phyloP scores from a whole-genome alignment of 2,888 invertebrate species.

The Phengaris alcon region DNA sequence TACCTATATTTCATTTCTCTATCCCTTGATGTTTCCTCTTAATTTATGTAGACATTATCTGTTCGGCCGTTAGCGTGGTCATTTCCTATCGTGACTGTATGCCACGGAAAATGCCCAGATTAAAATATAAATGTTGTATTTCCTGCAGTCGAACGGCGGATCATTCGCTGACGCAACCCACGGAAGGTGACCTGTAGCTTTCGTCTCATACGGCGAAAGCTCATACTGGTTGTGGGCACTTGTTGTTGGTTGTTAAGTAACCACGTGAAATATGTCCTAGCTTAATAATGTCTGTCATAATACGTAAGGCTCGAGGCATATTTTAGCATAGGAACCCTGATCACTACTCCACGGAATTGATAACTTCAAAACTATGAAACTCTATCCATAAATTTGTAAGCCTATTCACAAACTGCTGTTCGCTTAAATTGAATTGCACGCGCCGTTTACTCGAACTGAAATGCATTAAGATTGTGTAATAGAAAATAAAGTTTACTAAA shows the following conservation, averaged over 20 bases:
- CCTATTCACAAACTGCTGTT: not conserved
- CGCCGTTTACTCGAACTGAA: not conserved
- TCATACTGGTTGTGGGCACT: slow-evolving; percentile 1
- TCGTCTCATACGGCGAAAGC: slow-evolving; percentile 5
- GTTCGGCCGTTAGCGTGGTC: not conserved
- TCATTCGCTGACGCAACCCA: not conserved
- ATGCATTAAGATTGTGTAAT: not conserved
- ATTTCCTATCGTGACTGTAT: not conserved
- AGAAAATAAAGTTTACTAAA: slow-evolving; percentile 7
- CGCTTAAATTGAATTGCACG: not conserved
- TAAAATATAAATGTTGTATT: slow-evolving; percentile 20
- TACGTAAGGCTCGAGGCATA: no score
- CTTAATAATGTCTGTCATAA: not conserved
- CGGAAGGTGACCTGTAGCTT: slow-evolving; percentile 20
- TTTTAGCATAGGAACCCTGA: no score
- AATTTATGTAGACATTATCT: not conserved
- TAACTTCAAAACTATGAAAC: no score
- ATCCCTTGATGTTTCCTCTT: not conserved
- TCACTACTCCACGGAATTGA: no score
- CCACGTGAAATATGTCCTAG: not conserved
- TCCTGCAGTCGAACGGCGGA: not conserved
- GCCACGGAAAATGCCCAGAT: not conserved
- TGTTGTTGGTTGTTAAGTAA: not conserved
- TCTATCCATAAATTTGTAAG: not conserved
- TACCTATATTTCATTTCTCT: no score